Evolutionary conservation across 2,797 vertebrate species (phyloP).

Genomic region (Characodon lateralis): DNA sequence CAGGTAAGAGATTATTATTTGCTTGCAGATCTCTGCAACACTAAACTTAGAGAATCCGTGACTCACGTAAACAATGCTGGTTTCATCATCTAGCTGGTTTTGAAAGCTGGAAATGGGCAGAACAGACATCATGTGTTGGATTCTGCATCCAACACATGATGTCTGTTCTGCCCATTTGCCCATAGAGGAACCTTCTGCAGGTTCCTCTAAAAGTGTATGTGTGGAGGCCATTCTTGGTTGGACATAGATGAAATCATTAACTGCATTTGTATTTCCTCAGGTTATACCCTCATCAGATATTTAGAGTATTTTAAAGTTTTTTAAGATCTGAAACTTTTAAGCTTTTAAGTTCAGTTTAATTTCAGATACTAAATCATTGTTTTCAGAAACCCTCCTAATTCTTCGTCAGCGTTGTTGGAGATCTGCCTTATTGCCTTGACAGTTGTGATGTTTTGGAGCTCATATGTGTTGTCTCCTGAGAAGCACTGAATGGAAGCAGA

Average conservation of each 20-base stretch:
- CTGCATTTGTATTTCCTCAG: neutral
- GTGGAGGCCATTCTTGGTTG: neutral
- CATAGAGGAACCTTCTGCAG: no score
- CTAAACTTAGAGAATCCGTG: constrained; percentile 25
- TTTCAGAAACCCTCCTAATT: neutral
- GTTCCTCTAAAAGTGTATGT: neutral
- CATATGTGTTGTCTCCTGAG: constrained; percentile 27
- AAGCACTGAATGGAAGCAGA: constrained; percentile 51
- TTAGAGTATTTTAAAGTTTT: neutral
- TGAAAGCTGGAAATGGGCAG: neutral
- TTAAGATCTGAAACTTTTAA: neutral
- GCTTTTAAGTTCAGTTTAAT: neutral
- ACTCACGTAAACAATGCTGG: neutral
- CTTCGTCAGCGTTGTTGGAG: neutral
- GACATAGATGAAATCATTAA: neutral
- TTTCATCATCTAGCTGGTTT: neutral
- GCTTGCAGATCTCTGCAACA: constrained; percentile 41
- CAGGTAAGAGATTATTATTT: constrained; percentile 84
- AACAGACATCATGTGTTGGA: neutral
- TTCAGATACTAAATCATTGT: neutral
- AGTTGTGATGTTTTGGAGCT: constrained; percentile 1
- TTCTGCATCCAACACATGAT: no score
- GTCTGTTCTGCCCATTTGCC: neutral
- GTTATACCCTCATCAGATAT: neutral
- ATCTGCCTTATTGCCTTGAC: constrained; percentile 3